These are phyloP conservation scores for Aurelia aurita DNA, from an alignment of 30 jellyfish, hydroid and myxozoan species.

Conservation along the genomic window DNA sequence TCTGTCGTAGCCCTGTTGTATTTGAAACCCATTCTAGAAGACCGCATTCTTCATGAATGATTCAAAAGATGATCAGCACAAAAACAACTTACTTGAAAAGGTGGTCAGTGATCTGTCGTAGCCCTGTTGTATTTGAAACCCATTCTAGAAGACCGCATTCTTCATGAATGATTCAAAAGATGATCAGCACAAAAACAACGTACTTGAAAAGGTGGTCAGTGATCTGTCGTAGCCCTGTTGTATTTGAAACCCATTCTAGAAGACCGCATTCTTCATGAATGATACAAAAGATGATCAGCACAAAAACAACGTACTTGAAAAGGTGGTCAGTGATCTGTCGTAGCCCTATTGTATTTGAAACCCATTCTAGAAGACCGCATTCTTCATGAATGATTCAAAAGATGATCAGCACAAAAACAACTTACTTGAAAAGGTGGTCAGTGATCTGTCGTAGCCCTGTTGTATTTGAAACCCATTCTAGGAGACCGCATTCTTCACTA, in stretches of 20 bases:
- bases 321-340: too few species aligned
- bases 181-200: background rate
- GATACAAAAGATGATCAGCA: too few species aligned
- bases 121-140: constrained; percentile 94
- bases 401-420: background rate
- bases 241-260: constrained; percentile 96
- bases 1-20: constrained; percentile 86
- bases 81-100: too few species aligned
- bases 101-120: constrained; percentile 80
- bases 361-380: background rate
- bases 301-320: too few species aligned
- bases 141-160: constrained; percentile 98
- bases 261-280: constrained; percentile 98
- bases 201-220: constrained; percentile 83
- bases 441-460: constrained; percentile 83
- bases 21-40: constrained; percentile 97
- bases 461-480: constrained; percentile 98
- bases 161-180: constrained; percentile 23
- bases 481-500: constrained; percentile 97
- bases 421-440: constrained; percentile 86
- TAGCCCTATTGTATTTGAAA: background rate
- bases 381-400: background rate
- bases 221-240: constrained; percentile 84
- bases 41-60: too few species aligned
- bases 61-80: too few species aligned